Evolutionary conservation across 37 sponge, comb jelly and placozoan species (phyloP).

Genomic region (Theonella swinhoei): DNA sequence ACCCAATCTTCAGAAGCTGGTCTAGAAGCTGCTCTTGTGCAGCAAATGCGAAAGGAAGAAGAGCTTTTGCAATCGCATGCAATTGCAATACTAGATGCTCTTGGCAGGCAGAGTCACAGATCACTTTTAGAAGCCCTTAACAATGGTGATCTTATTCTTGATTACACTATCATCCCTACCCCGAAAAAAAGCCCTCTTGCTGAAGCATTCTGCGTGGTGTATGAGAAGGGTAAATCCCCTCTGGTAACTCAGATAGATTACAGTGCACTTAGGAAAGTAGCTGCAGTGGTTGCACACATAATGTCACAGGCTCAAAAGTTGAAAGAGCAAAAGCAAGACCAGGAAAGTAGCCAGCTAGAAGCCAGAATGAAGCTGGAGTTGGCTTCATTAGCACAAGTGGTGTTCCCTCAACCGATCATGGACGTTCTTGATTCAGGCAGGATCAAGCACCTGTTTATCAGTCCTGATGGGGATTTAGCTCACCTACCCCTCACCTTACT

Average conservation of each 20-base stretch:
- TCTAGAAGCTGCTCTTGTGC: background rate
- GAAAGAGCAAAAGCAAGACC: background rate
- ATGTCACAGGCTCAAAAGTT: background rate
- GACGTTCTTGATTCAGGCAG: conserved; percentile 4
- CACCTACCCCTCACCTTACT: conserved; percentile 4
- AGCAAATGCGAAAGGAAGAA: conserved; percentile 25
- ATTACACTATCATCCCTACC: conserved; percentile 25
- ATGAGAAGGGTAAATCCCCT: background rate
- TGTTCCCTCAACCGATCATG: conserved; percentile 4
- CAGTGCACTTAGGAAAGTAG: background rate
- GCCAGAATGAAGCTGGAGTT: background rate
- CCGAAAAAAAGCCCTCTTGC: conserved; percentile 6
- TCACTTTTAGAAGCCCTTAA: background rate
- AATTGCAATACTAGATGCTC: background rate
- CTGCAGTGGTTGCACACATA: background rate
- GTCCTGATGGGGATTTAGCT: conserved; percentile 10
- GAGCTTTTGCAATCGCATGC: background rate
- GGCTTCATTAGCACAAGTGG: background rate
- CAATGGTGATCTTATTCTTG: background rate
- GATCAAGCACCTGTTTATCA: conserved; percentile 1
- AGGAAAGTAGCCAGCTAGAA: background rate
- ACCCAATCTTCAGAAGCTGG: background rate
- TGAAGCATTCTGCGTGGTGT: conserved; percentile 13
- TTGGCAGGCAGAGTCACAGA: background rate
- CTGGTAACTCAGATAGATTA: conserved; percentile 2